These are phyloP conservation scores for Gadus macrocephalus DNA, from an alignment of 2,113 vertebrate genomes.

Conservation along the genomic window DNA sequence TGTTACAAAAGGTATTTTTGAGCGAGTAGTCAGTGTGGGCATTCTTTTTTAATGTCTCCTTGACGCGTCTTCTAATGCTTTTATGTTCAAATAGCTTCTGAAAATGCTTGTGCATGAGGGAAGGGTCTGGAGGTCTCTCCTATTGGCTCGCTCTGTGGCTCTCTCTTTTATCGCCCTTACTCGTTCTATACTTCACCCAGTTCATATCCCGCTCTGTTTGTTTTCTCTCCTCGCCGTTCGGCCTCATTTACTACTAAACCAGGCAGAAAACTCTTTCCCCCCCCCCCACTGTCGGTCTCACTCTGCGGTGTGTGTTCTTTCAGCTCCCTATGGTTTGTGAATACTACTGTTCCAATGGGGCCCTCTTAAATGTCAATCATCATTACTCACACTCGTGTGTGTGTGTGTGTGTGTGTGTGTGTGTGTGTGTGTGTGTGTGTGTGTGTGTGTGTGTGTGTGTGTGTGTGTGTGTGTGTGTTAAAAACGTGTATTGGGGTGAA, in stretches of 20 bases:
- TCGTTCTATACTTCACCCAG: neutral
- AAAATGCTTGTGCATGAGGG: no score
- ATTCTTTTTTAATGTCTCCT: no score
- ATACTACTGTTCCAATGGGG: constrained; percentile 4
- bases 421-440: neutral
- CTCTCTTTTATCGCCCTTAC: neutral
- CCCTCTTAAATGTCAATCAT: constrained; percentile 13
- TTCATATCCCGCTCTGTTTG: neutral
- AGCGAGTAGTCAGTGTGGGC: no score
- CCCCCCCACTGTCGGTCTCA: neutral
- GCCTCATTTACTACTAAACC: constrained; percentile 10
- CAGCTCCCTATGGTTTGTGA: constrained; percentile 12
- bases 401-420: neutral
- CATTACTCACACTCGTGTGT: constrained; percentile 5
- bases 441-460: neutral
- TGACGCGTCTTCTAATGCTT: no score
- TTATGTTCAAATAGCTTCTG: no score
- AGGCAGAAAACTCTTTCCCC: constrained; percentile 5
- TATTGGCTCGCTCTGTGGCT: neutral
- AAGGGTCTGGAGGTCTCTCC: no score
- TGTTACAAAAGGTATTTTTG: no score
- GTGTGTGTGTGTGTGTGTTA: neutral
- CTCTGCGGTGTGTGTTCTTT: constrained; percentile 23
- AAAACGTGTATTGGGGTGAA: no score
- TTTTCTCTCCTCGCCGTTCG: constrained; percentile 7